Conservation (phyloP, 2,113 vertebrate species). For the Vulpes vulpes region DNA sequence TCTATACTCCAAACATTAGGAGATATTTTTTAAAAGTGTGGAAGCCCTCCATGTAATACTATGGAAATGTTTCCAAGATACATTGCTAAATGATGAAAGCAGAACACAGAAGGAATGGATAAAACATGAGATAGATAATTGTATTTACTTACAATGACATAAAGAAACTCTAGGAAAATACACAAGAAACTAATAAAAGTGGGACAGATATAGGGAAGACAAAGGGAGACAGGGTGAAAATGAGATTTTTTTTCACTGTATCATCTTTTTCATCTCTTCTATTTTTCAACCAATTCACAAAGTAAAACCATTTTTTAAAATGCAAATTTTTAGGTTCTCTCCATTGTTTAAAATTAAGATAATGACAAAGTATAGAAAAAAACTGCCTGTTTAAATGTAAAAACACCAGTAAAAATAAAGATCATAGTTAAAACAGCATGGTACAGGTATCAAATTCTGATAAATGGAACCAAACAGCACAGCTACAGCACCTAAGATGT, state of each 20-base stretch:
- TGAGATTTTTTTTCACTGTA: neutral
- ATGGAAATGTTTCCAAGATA: neutral
- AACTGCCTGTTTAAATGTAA: neutral
- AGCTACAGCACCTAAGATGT: neutral
- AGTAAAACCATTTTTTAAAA: conserved; percentile 22
- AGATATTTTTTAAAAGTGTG: neutral
- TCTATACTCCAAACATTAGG: neutral
- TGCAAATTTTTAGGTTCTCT: conserved; percentile 2
- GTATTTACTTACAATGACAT: neutral
- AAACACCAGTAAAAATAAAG: neutral
- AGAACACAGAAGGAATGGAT: neutral
- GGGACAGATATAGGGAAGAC: neutral
- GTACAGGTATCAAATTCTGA: neutral
- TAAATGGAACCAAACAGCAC: neutral
- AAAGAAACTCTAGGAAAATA: conserved; percentile 17
- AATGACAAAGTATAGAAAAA: neutral
- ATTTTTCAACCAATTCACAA: conserved; percentile 13
- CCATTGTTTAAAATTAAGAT: conserved; percentile 45
- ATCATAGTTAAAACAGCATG: neutral
- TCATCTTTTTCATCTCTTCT: neutral
- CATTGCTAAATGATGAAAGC: neutral
- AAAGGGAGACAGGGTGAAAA: neutral
- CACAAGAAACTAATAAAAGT: neutral
- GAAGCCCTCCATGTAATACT: neutral
- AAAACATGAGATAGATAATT: neutral